Evolutionary conservation across 2,113 vertebrate genomes (phyloP).

Genomic region (Larimichthys polyactis): DNA sequence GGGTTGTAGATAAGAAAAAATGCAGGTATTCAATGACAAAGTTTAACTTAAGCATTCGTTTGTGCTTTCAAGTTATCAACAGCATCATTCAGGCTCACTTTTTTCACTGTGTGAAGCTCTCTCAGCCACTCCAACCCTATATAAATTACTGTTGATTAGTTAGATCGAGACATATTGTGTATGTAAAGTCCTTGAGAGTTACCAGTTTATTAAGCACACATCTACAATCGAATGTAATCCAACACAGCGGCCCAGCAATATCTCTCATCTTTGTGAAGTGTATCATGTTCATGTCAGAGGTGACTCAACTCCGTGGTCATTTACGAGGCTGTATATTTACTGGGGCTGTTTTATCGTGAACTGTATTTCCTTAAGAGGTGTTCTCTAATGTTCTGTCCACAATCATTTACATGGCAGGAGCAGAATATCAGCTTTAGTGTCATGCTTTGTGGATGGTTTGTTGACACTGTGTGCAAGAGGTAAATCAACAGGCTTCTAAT

Average conservation of each 20-base stretch:
- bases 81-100: neutral
- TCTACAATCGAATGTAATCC: conserved; percentile 1
- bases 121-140: neutral
- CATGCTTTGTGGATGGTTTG: conserved; percentile 25
- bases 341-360: conserved; percentile 2
- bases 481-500: conserved; percentile 3
- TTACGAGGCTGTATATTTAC: conserved; percentile 22
- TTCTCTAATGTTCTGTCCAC: conserved; percentile 8
- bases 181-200: neutral
- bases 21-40: too few relatives aligned
- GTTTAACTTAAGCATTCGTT: too few relatives aligned
- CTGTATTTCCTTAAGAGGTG: conserved; percentile 32
- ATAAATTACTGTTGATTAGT: neutral
- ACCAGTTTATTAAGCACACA: neutral
- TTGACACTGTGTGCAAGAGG: conserved; percentile 20
- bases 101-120: neutral
- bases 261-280: conserved; percentile 1
- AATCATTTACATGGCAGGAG: conserved; percentile 18
- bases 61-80: neutral
- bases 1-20: too few relatives aligned
- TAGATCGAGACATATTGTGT: neutral
- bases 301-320: conserved; percentile 2
- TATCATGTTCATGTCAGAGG: conserved; percentile 18
- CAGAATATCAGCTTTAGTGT: conserved; percentile 1
- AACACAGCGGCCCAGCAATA: conserved; percentile 1